Conservation (phyloP, 2,797 vertebrate genomes). For the Graptemys geographica region DNA sequence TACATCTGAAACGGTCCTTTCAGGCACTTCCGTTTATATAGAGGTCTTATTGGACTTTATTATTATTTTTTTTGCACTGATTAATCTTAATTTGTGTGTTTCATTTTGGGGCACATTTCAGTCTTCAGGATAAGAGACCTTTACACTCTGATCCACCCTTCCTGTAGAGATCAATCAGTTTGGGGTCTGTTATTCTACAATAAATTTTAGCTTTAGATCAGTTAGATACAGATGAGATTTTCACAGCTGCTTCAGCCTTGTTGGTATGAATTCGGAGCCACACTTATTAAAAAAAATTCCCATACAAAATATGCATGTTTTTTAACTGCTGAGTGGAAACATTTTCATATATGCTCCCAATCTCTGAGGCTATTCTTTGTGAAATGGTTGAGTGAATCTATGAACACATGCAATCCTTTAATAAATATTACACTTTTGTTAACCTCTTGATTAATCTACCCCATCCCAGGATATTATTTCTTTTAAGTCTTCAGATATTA, state of each 20-base stretch:
- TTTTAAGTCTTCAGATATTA: conserved; percentile 15
- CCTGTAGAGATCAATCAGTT: background rate
- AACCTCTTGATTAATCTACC: no score
- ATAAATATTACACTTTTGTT: conserved; percentile 8
- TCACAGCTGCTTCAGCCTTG: conserved; percentile 4
- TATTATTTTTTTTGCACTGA: conserved; percentile 17
- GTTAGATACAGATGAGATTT: background rate
- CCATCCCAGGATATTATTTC: background rate
- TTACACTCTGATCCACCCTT: background rate
- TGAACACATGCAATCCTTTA: background rate
- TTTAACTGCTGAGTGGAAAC: conserved; percentile 20
- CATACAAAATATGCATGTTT: background rate
- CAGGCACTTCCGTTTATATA: background rate
- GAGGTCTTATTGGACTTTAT: background rate
- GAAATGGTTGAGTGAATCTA: background rate
- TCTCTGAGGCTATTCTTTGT: background rate
- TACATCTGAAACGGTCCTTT: background rate
- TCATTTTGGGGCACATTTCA: background rate
- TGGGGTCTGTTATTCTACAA: background rate
- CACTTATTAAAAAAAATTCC: background rate
- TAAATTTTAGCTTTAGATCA: background rate
- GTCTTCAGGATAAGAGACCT: background rate
- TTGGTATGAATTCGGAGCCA: conserved; percentile 1
- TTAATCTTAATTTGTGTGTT: conserved; percentile 17
- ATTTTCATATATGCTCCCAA: background rate